phyloP scores from a whole-genome alignment of 2,888 invertebrate species.

The Busseola fusca region DNA sequence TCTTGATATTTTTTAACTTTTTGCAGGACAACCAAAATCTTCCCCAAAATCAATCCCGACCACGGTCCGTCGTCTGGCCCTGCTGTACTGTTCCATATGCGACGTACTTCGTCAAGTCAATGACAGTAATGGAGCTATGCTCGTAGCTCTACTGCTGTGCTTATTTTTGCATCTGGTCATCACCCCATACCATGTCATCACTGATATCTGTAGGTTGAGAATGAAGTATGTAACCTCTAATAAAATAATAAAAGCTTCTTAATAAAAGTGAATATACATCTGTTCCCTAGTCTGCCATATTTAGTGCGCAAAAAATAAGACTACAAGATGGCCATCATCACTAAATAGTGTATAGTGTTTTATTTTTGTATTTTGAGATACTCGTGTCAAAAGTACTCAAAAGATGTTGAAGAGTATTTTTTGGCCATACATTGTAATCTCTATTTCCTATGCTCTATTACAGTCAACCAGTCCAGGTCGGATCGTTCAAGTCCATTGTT shows the following conservation, averaged over 20 bases:
- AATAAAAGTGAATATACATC: too few relatives aligned
- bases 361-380: neutral
- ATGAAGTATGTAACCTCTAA: neutral
- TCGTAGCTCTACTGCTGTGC: conserved; percentile 77
- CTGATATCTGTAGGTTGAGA: conserved; percentile 68
- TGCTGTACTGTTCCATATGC: conserved; percentile 77
- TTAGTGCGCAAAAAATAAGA: too few relatives aligned
- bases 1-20: neutral
- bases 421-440: neutral
- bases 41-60: conserved; percentile 41
- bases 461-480: conserved; percentile 41
- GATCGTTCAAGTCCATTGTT: conserved; percentile 62
- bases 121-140: conserved; percentile 73
- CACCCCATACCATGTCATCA: conserved; percentile 84
- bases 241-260: conserved; percentile 22
- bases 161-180: conserved; percentile 86
- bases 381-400: neutral
- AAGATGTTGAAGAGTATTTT: neutral
- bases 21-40: conserved; percentile 25
- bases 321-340: neutral
- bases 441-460: neutral
- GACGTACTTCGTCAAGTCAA: conserved; percentile 79
- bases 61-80: conserved; percentile 72
- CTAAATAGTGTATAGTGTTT: neutral
- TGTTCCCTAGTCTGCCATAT: neutral